Evolutionary conservation across 1,140 invertebrate genomes (phyloP), one percentile per base, ranked within the genome.

Genomic region (Charaxes varanes): DNA sequence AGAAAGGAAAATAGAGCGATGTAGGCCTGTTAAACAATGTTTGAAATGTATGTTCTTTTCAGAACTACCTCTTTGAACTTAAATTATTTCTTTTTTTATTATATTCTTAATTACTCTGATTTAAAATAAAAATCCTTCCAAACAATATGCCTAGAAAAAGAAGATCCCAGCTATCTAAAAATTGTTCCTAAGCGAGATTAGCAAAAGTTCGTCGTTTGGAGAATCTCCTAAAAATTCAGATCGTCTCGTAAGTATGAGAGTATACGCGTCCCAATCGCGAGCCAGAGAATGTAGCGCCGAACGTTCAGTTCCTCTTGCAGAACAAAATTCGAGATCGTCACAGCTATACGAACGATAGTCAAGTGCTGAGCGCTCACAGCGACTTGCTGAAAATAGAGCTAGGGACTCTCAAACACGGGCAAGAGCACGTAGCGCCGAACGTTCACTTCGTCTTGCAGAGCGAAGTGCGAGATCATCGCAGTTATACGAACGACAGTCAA

Each of bases 131-230:
- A n/a, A n/a, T n/a, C n/a, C n/a, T n/a, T n/a, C n/a, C n/a, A n/a
- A n/a, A n/a, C n/a, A 53, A 53, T 30, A 54, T 54, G 44, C 45
- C 52, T 31, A 49, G 26, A 8, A 54, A 32, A 54, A 6, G 19
- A 15, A 54, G 32, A 24, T 54, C 41, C 32, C 52, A 54, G 43
- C 43, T 47, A 32, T 47, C 38, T 32, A 46, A 30, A 40, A 19
- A 38, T 50, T 41, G 46, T 18, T 46, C 41, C 17, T 38, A 46
- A 24, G 41, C 52, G 14, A 18, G 52, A 16, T 23, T 7, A 46
- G 13, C 18, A 34, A 50, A 43, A 52, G 35, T 32, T 42, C 26
- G 50, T 17, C 50, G 43, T 53, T 15, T 24, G 14, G 17, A 47
- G 41, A 50, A 50, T 46, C 36, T 30, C 19, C 46, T 10, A 33